These are phyloP conservation scores for Hoplostethus mediterraneus DNA, from an alignment of 2,797 vertebrate genomes.

Conservation along the genomic window DNA sequence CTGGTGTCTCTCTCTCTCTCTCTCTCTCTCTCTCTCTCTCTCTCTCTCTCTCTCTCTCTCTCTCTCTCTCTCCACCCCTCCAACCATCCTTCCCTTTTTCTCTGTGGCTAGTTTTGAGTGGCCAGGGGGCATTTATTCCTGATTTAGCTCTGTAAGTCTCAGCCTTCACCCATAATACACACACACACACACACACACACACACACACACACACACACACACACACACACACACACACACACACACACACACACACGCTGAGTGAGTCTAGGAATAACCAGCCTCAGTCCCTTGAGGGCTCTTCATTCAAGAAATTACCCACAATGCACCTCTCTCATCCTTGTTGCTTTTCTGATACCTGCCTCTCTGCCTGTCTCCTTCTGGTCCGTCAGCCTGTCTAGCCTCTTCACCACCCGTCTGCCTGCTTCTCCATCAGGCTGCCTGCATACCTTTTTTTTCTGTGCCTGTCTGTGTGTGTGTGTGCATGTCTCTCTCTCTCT, in stretches of 20 bases:
- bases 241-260: conserved; percentile 1
- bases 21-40: background rate
- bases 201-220: conserved; percentile 3
- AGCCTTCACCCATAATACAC: conserved; percentile 8
- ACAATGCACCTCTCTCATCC: conserved; percentile 16
- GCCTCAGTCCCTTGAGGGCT: conserved; percentile 16
- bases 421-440: background rate
- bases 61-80: background rate
- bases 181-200: conserved; percentile 8
- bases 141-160: conserved; percentile 23
- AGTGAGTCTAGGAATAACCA: conserved; percentile 20
- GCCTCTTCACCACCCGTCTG: background rate
- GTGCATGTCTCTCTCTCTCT: too few relatives aligned
- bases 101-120: background rate
- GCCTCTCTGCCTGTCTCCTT: background rate
- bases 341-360: conserved; percentile 15
- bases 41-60: background rate
- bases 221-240: conserved; percentile 10
- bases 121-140: conserved; percentile 19
- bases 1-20: conserved; percentile 2
- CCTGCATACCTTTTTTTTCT: background rate
- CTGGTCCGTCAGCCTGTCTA: conserved; percentile 15
- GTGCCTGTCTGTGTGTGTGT: background rate
- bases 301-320: conserved; percentile 25
- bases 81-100: background rate